Evolutionary conservation across 2,888 invertebrate genomes (phyloP), one percentile per base, ranked within the genome.

Genomic region (Polyommatus icarus): DNA sequence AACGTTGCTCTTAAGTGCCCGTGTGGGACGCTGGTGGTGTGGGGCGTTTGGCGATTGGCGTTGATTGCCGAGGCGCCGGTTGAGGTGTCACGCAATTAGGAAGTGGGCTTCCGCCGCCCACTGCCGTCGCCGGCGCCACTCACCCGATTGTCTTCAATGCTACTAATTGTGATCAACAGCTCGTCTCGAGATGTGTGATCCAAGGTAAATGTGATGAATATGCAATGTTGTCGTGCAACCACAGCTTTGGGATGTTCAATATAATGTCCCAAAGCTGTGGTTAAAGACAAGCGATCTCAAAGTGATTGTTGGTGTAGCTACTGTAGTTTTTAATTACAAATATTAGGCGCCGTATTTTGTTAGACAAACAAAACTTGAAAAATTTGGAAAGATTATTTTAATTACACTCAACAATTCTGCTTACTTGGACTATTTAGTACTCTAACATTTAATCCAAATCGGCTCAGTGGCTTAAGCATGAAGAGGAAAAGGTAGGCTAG

Each of bases 21-120:
- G 59, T 73, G 77, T 75, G 59, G 77, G 77, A 73, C 73, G 77
- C 40, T 77, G 54, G n/a, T 83, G 82, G 84, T 86, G 79, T 78
- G 85, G 73, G 78, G 78, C 81, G 81, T 83, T 83, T 80, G 82
- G 87, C 88, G 90, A 90, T 90, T 88, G 89, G 87, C 87, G 91
- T 90, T 91, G 93, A 93, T 93, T 93, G 89, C 85, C 87, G 87
- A 92, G 93, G 93, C 93, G 93, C 93, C 92, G 91, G 90, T 86
- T 86, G 90, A 93, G 93, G 93, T 93, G 93, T 92, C 92, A 81
- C 89, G 82, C 88, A 94, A 94, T 93, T 92, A 94, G 93, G 93
- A 94, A 91, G 91, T 92, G 90, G 82, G 89, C 88, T 91, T 94
- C 93, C 93, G 93, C 93, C 93, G 93, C 93, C 93, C 93, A 93